These are phyloP conservation scores for Podilymbus podiceps DNA, from an alignment of 2,113 vertebrate species.

Conservation along the genomic window DNA sequence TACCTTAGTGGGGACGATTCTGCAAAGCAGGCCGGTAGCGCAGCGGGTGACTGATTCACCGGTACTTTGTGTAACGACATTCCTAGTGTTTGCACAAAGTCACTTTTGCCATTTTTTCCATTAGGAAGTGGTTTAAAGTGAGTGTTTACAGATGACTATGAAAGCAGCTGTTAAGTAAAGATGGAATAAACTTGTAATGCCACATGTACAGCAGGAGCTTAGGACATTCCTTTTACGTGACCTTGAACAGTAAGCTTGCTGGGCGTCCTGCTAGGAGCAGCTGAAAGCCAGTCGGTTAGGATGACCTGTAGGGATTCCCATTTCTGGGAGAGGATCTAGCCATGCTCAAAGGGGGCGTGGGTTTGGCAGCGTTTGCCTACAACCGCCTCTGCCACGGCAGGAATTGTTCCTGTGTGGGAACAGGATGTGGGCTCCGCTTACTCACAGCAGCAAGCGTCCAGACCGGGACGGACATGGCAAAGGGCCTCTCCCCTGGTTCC, in stretches of 20 bases:
- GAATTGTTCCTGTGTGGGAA: neutral
- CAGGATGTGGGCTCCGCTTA: constrained; percentile 24
- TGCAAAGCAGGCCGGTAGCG: constrained; percentile 31
- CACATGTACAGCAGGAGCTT: constrained; percentile 67
- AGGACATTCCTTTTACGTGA: constrained; percentile 59
- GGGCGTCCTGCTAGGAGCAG: constrained; percentile 20
- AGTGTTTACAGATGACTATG: constrained; percentile 58
- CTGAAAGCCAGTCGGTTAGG: neutral
- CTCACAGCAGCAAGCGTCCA: neutral
- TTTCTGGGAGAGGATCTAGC: neutral
- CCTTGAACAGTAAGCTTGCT: constrained; percentile 61
- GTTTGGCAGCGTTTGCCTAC: neutral
- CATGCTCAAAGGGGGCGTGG: neutral
- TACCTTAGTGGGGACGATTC: constrained; percentile 16
- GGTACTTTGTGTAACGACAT: constrained; percentile 39
- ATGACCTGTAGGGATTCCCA: neutral
- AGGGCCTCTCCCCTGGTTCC: constrained; percentile 26
- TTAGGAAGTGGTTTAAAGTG: constrained; percentile 56
- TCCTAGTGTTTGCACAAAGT: constrained; percentile 55
- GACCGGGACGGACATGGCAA: neutral
- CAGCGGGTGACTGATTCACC: constrained; percentile 41
- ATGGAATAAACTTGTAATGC: constrained; percentile 75
- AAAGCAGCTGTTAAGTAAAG: constrained; percentile 68
- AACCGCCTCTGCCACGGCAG: neutral
- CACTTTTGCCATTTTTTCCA: constrained; percentile 53